Conservation (phyloP, 2,797 vertebrate genomes). For the Phrynocephalus forsythii region DNA sequence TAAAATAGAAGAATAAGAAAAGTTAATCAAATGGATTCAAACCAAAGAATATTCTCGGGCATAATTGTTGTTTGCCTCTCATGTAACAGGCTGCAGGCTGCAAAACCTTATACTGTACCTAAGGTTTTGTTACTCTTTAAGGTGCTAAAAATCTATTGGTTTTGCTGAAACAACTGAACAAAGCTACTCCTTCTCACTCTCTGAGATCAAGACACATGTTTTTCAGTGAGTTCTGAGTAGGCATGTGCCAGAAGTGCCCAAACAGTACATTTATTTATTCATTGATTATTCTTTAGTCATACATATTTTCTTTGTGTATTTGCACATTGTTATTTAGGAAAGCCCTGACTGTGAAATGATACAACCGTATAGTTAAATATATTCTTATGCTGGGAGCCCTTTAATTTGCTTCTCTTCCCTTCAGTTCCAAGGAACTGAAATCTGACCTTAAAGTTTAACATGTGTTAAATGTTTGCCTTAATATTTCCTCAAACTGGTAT, state of each 20-base stretch:
- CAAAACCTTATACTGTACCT: background rate
- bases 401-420: conserved; percentile 17
- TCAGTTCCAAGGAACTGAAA: conserved; percentile 6
- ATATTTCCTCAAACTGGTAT: conserved; percentile 22
- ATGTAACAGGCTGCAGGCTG: background rate
- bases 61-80: background rate
- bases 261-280: background rate
- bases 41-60: no score
- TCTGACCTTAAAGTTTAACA: conserved; percentile 18
- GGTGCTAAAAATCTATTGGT: background rate
- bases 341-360: background rate
- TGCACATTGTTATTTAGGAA: background rate
- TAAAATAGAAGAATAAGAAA: no score
- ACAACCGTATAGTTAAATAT: background rate
- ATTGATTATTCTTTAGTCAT: background rate
- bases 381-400: background rate
- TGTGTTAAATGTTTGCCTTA: conserved; percentile 23
- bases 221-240: background rate
- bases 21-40: no score
- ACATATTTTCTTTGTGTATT: background rate
- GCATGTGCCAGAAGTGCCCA: background rate
- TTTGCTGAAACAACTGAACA: background rate
- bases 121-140: background rate
- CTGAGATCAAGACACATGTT: background rate
- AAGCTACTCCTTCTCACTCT: background rate